phyloP scores from a whole-genome alignment of 1,140 invertebrate genomes.

The Helicoverpa zea region DNA sequence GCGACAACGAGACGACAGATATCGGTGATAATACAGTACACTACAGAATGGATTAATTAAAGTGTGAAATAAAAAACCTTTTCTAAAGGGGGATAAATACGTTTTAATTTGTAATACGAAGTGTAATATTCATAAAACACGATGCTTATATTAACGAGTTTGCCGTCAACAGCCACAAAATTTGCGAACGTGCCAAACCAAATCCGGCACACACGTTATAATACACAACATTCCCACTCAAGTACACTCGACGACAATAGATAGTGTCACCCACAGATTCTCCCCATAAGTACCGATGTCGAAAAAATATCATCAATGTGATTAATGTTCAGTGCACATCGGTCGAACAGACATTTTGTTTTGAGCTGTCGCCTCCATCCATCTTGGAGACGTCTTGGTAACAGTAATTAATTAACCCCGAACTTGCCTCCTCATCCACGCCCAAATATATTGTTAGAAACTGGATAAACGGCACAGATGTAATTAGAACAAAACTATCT shows the following conservation, averaged over 20 bases:
- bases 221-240: not conserved
- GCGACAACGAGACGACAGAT: no score
- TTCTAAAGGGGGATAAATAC: no score
- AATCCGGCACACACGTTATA: not conserved
- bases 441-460: constrained; percentile 53
- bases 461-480: constrained; percentile 10
- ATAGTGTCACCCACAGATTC: not conserved
- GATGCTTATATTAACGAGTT: not conserved
- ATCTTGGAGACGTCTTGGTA: constrained; percentile 48
- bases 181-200: constrained; percentile 27
- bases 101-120: no score
- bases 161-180: constrained; percentile 15
- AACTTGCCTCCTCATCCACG: constrained; percentile 52
- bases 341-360: constrained; percentile 56
- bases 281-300: not conserved
- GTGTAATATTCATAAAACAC: not conserved
- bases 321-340: constrained; percentile 48
- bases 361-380: constrained; percentile 56
- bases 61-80: no score
- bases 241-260: no score
- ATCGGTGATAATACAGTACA: no score
- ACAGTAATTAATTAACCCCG: constrained; percentile 59
- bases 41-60: not conserved
- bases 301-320: constrained; percentile 47
- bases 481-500: constrained; percentile 41